Base-by-base conservation (phyloP, 2,113 vertebrate genomes). In the Leucopternis melanops region DNA sequence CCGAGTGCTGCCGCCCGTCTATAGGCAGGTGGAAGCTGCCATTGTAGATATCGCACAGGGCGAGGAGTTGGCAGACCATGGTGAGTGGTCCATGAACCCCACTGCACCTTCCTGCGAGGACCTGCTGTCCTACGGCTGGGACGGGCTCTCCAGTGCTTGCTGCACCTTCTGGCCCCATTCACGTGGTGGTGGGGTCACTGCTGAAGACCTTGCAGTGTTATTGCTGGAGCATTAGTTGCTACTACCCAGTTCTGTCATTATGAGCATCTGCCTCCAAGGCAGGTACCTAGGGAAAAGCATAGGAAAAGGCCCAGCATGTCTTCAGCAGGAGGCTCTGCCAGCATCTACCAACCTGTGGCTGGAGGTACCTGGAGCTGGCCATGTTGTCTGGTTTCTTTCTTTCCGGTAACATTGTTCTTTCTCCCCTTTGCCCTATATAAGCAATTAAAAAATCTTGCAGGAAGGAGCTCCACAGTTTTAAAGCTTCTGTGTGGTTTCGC, bases 21-120 rank as follows among this genome's bases (percentile, higher is more conserved):
- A 97, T 84, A 93, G 95, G 67, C 86, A 92, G 52, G 97, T 98
- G 73, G 98, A 97, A 93, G 83, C 87, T 26, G 92, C 95, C 67
- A 96, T 98, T 2, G 32, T 93, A 29, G 91, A 29, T 6, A 83
- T 94, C 1, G 77, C 96, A 4, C 57, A 73, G 77, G 72, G 91
- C 0, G 78, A 96, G 67, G 95, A 96, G 57, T 21, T 96, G 86
- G 94, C 97, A 36, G 50, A 75, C 26, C 97, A 98, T 15, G 98
- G 97, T 98, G 80, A 89, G 81, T 44, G 34, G 13, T 36, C 67
- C n/a, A 10, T 50, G 44, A n/a, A 18, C 31, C 20, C 62, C 9
- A 3, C 42, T 1, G 0, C 0, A 4, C 77, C 61, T 38, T 45
- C 14, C 58, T 45, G 47, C 13, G 20, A 54, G 55, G 16, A 52